A percentile compares a stretch with the other conserved stretches of the same genome.
Conservation (phyloP, 35 echinoderm and acorn worm genomes). For the Heliocidaris tuberculata region DNA sequence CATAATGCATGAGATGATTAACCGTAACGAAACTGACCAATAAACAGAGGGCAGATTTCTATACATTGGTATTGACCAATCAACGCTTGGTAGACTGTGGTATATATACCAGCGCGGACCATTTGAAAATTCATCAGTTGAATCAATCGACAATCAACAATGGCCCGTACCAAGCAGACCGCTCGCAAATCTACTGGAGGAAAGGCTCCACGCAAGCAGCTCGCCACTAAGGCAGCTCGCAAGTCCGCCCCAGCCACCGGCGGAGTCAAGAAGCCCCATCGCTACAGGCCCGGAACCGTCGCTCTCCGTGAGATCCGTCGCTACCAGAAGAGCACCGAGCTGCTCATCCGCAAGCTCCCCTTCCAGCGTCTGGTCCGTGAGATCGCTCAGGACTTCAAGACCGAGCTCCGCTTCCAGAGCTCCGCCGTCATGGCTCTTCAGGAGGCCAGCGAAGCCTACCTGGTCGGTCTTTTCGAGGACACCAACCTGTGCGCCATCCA, state of each 20-base stretch:
- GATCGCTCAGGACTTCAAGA: constrained; percentile 96
- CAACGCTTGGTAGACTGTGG: not conserved
- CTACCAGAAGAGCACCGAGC: constrained; percentile 98
- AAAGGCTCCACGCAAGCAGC: constrained; percentile 82
- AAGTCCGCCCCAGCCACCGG: constrained; percentile 95
- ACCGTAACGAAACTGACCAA: not conserved
- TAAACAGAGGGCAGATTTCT: not conserved
- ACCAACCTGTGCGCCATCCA: constrained; percentile 57
- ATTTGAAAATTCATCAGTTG: not conserved
- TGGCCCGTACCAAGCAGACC: constrained; percentile 94
- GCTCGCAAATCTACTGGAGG: constrained; percentile 86
- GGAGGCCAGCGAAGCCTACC: too few species aligned
- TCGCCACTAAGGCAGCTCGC: constrained; percentile 87
- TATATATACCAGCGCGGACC: constrained; percentile 13
- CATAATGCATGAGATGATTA: not conserved
- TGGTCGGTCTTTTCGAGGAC: constrained; percentile 83
- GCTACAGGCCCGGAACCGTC: constrained; percentile 85
- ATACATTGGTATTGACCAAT: not conserved
- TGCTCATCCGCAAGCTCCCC: constrained; percentile 90
- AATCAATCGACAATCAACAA: constrained; percentile 13
- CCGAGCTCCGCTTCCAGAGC: constrained; percentile 94
- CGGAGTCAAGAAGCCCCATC: constrained; percentile 91
- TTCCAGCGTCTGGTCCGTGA: constrained; percentile 93
- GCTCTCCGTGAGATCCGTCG: constrained; percentile 96
- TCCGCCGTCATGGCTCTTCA: constrained; percentile 56